Conservation (phyloP, 2,797 vertebrate species). For the Platalea minor region DNA sequence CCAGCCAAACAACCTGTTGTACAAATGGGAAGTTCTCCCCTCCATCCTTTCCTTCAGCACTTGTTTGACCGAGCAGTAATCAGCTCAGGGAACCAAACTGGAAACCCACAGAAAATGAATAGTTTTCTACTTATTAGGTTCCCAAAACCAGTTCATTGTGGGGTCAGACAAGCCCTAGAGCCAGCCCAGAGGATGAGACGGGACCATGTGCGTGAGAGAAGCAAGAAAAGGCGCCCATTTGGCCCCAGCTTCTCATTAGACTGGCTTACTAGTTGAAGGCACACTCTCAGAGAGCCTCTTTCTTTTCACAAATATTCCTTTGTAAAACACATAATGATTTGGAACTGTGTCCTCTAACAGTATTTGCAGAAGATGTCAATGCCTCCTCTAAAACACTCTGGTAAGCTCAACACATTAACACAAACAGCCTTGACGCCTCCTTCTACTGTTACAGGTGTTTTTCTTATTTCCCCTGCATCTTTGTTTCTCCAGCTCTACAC, state of each 20-base stretch:
- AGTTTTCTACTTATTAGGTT: background rate
- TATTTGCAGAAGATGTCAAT: background rate
- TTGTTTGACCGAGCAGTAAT: background rate
- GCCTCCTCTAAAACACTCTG: background rate
- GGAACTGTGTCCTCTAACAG: background rate
- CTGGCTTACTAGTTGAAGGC: background rate
- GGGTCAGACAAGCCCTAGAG: background rate
- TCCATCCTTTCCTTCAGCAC: background rate
- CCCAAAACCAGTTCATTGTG: accelerated
- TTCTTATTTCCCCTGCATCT: background rate
- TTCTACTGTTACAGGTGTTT: background rate
- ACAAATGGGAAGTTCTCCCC: background rate
- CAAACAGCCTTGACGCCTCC: background rate
- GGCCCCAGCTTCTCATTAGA: background rate
- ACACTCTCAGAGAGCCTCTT: background rate
- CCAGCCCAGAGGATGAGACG: background rate
- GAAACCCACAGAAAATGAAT: background rate
- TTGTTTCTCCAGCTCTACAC: background rate
- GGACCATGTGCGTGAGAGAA: background rate
- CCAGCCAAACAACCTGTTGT: background rate
- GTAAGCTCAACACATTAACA: background rate
- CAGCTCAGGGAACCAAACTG: background rate
- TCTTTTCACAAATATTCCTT: background rate
- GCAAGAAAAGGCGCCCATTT: accelerated
- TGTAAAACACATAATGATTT: background rate